Base-by-base conservation (phyloP, 2,113 vertebrate genomes). In the Callopanchax toddi region DNA sequence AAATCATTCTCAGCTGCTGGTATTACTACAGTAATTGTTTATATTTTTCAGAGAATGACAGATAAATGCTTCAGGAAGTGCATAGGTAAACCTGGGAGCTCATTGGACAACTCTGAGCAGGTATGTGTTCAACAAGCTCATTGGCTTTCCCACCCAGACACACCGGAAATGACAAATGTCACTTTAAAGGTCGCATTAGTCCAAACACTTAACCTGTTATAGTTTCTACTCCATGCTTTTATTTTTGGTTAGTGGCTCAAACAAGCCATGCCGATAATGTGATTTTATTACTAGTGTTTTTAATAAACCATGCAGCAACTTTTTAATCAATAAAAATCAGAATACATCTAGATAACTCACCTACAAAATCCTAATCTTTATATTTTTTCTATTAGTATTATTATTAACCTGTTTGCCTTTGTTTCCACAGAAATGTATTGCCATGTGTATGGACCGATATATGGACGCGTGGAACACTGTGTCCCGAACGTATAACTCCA, bases 61-160 rank as follows among this genome's bases (percentile, higher is more conserved):
- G 97, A 99, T 86, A 99, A 99, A 73, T 99, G 97, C 82, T 99
- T 99, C 89, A 94, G 96, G 86, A 99, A 99, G 89, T 99, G 97
- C 79, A 94, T 99, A 67, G 94, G 95, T n/a, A 99, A 98, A 75
- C 96, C 97, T 0, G 97, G 97, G 20, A 93, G 94, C 45, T 77
- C 95, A 0, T 67, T 99, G 87, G 97, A 99, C 68, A 99, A 98
- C 82, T 96, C 96, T 0, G 97, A 99, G 81, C 97, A 98, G 95
- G 97, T 98, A 79, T 8, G 58, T 5, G 11, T 16, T 0, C 22
- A 18, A 45, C 21, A 16, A 34, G 11, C n/a, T 6, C 0, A 1
- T 10, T 22, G 52, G 2, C 18, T 57, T 37, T 37, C 36, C 12
- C 11, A 37, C 4, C 12, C 36, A 37, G 36, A 12, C 12, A n/a